Base-by-base conservation (phyloP, 2,113 vertebrate genomes). In the Balaeniceps rex region DNA sequence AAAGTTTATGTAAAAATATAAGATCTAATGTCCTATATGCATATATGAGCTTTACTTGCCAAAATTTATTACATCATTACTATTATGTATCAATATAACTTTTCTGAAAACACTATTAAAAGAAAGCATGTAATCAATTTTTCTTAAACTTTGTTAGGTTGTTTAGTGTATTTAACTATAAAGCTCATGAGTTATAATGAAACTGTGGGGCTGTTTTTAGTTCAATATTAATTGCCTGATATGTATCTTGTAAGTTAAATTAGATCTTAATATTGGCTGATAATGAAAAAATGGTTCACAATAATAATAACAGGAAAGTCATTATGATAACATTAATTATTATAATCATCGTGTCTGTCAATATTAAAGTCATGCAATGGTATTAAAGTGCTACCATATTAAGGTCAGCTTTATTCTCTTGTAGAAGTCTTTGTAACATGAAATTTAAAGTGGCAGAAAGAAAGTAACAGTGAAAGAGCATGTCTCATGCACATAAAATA, bases 271-370 rank as follows among this genome's bases (percentile, higher is more conserved):
- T 70, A 88, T 70, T 70, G 47, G 40, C 34, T 76, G 64, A 87
- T 92, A 94, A 91, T 84, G 49, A 68, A 90, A 95, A 93, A 96
- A 86, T 49, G 54, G 51, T 96, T 83, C 81, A 81, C 57, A 94
- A 93, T 81, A 95, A 93, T 87, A 95, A 90, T 46, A 96, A 93
- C 64, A 94, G 33, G 44, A 84, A 97, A 97, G 69, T 92, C 28
- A 94, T 96, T 90, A 96, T 64, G 42, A 89, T 89, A 92, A 92
- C 47, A 91, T 87, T 95, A 95, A 92, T 94, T 94, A 87, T 81
- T 95, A 71, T 75, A 85, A 84, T 88, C 31, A 83, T 57, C 3
- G 0, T 88, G 36, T 42, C 91, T 94, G 54, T 82, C 89, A 77
- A 69, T 76, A 83, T 93, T 88, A 87, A 88, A 94, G 75, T 82